Evolutionary conservation across 2,113 vertebrate genomes (phyloP).

Genomic region (Balaeniceps rex): DNA sequence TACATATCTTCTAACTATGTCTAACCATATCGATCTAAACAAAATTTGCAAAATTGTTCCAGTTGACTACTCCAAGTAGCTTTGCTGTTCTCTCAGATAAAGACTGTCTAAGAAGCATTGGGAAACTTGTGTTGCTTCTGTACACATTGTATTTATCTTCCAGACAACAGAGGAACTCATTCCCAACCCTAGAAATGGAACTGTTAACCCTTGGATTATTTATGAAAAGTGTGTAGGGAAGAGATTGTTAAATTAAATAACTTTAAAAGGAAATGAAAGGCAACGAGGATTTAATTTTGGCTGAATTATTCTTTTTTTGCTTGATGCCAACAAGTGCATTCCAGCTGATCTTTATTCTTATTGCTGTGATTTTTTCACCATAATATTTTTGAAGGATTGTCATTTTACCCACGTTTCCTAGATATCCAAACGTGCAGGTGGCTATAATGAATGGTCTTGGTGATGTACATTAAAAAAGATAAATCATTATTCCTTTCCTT

Average conservation of each 20-base stretch:
- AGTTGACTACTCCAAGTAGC: neutral
- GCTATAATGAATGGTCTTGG: neutral
- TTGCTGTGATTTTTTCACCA: neutral
- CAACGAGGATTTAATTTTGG: constrained; percentile 32
- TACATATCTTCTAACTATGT: neutral
- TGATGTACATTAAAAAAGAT: constrained; percentile 54
- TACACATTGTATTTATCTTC: neutral
- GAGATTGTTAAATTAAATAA: neutral
- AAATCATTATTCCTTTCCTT: constrained; percentile 25
- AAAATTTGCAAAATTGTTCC: neutral
- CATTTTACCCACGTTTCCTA: constrained; percentile 6
- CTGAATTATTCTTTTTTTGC: neutral
- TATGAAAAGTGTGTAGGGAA: neutral
- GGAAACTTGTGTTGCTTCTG: neutral
- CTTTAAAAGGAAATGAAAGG: constrained; percentile 17
- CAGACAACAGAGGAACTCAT: neutral
- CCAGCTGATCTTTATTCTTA: constrained; percentile 25
- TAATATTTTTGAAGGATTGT: constrained; percentile 7
- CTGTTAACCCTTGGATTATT: neutral
- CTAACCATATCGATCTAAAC: neutral
- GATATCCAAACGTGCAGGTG: neutral
- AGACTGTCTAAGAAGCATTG: neutral
- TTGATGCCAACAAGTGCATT: neutral
- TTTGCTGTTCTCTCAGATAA: neutral
- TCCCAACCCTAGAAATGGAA: neutral